phyloP scores from a whole-genome alignment of 2,797 vertebrate species.

The Odontamblyopus lacepedii region DNA sequence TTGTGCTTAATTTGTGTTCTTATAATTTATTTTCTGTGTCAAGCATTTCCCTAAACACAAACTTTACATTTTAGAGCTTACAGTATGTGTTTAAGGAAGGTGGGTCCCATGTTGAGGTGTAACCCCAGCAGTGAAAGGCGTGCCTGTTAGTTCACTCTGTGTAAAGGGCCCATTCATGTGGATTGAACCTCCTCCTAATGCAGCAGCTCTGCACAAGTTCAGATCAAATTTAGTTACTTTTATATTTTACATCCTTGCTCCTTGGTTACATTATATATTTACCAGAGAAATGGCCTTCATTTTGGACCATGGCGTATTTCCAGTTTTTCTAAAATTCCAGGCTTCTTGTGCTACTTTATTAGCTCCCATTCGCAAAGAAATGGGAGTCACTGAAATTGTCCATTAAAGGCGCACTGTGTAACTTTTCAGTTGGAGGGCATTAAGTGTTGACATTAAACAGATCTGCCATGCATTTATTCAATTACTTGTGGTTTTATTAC shows the following conservation, averaged over 20 bases:
- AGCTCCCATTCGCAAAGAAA: not conserved
- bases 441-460: no score
- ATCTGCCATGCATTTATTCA: no score
- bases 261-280: not conserved
- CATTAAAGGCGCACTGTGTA: no score
- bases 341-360: not conserved
- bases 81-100: constrained; percentile 33
- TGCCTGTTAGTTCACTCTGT: constrained; percentile 12
- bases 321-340: not conserved
- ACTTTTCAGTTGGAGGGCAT: no score
- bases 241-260: not conserved
- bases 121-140: constrained; percentile 36
- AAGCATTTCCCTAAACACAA: constrained; percentile 6
- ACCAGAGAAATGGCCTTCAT: not conserved
- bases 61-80: constrained; percentile 18
- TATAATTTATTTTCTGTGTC: not conserved
- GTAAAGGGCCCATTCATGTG: constrained; percentile 61
- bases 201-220: not conserved
- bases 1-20: not conserved
- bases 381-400: no score
- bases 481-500: no score
- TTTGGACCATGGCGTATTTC: no score
- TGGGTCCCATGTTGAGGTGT: constrained; percentile 38
- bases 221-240: not conserved
- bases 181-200: constrained; percentile 5